These are phyloP conservation scores for Aphelinus certus DNA, from an alignment of 1,140 invertebrate genomes.

Conservation along the genomic window DNA sequence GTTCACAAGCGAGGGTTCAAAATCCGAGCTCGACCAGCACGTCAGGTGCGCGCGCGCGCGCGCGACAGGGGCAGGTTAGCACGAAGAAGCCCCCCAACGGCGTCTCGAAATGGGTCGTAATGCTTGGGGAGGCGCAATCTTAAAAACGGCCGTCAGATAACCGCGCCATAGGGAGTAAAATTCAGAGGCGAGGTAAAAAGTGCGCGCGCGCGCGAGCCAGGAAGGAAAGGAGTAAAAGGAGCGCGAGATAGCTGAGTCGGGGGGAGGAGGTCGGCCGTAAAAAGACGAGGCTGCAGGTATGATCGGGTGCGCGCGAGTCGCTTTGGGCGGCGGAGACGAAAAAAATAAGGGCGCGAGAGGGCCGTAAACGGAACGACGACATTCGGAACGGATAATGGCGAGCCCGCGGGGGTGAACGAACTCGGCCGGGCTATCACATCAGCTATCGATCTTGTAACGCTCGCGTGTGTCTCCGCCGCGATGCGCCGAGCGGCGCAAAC, in stretches of 20 bases:
- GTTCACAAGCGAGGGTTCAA: slow-evolving; percentile 2
- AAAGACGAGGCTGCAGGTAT: slow-evolving; percentile 28
- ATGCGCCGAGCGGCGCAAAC: slow-evolving; percentile 3
- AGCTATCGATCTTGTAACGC: slow-evolving; percentile 64
- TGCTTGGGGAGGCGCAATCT: slow-evolving; percentile 52
- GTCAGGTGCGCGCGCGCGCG: slow-evolving; percentile 39
- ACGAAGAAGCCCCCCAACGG: background rate
- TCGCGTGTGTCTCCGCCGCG: slow-evolving; percentile 6
- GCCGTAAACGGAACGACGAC: slow-evolving; percentile 64
- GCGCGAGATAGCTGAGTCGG: too few species aligned
- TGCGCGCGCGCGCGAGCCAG: background rate
- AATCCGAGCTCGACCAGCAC: slow-evolving; percentile 48
- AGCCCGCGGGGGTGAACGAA: slow-evolving; percentile 62
- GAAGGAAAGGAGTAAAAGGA: too few species aligned
- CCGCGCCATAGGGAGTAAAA: slow-evolving; percentile 17
- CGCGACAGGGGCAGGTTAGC: slow-evolving; percentile 28
- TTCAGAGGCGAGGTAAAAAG: slow-evolving; percentile 23
- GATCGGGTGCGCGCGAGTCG: slow-evolving; percentile 4
- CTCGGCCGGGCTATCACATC: slow-evolving; percentile 60
- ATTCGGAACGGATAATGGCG: slow-evolving; percentile 66
- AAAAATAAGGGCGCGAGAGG: slow-evolving; percentile 27
- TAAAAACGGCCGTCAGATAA: slow-evolving; percentile 48
- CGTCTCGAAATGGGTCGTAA: slow-evolving; percentile 52
- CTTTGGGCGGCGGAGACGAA: slow-evolving; percentile 30
- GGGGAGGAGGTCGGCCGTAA: slow-evolving; percentile 9